These are phyloP conservation scores for Mya arenaria DNA, from an alignment of 1,140 invertebrate species.

Conservation along the genomic window DNA sequence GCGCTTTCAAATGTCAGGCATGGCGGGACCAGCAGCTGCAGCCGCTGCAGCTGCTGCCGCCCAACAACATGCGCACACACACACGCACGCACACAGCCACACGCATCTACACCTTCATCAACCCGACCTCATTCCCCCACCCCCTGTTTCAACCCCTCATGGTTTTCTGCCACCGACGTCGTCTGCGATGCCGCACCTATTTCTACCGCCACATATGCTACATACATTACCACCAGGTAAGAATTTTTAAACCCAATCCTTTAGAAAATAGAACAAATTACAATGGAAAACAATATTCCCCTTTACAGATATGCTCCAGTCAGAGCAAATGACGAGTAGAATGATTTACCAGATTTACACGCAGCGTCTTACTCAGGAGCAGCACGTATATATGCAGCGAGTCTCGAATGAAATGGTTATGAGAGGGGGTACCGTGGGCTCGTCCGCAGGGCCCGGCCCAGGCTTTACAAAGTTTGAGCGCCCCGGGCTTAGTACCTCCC, in stretches of 20 bases:
- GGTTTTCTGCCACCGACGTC: constrained; percentile 84
- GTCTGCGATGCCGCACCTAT: constrained; percentile 81
- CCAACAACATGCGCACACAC: constrained; percentile 89
- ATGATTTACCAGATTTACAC: constrained; percentile 79
- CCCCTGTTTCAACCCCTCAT: constrained; percentile 82
- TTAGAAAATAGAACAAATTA: too few species aligned
- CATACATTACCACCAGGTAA: constrained; percentile 71
- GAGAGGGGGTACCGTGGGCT: constrained; percentile 68
- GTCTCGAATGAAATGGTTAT: constrained; percentile 76
- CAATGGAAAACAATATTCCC: too few species aligned
- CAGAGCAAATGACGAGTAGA: constrained; percentile 74
- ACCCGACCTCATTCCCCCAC: constrained; percentile 89
- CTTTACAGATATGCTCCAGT: constrained; percentile 74
- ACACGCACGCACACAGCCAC: constrained; percentile 88
- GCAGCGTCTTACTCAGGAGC: constrained; percentile 76
- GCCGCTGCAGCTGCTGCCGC: constrained; percentile 75
- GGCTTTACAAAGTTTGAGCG: constrained; percentile 42
- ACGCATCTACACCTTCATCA: constrained; percentile 93
- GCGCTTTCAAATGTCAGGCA: constrained; percentile 92
- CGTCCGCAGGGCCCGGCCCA: neutral
- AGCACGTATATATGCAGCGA: constrained; percentile 77
- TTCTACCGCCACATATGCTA: constrained; percentile 82
- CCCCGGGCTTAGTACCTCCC: constrained; percentile 67
- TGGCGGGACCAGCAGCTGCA: constrained; percentile 86
- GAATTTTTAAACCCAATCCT: too few species aligned